Evolutionary conservation across 2,113 vertebrate genomes (phyloP), one percentile per base, ranked within the genome.

Genomic region (Jacana jacana): DNA sequence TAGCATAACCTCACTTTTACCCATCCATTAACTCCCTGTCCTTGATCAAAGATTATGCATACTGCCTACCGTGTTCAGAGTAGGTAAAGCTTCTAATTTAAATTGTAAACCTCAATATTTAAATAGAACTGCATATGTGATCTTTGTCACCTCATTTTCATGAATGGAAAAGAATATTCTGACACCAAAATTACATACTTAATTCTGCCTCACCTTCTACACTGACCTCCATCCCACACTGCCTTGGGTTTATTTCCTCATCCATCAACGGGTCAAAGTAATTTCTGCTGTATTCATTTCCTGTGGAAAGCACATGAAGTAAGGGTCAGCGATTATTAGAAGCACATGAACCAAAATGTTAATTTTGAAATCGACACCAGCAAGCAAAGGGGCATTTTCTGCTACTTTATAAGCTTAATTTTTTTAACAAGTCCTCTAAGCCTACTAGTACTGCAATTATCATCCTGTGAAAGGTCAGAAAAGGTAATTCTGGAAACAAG

Each of bases 301-400:
- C 99, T 99, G 99, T 99, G 98, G 98, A 99, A 99, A 99, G 98
- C 98, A 98, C 97, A 98, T 87, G 98, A 98, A 97, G 98, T 97
- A 98, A 98, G 98, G 99, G 99, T 99, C 98, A 99, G 98, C 97
- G 98, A 99, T 99, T 99, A 99, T 99, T 99, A 99, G 99, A 99
- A 99, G 99, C 98, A 99, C 98, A 98, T 99, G 99, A 99, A 99
- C 98, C 98, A 98, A 99, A 99, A 99, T 99, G 99, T 99, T 99
- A 99, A 99, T 99, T 99, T 98, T 99, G 98, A 99, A 99, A 99
- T 98, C 97, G 97, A 99, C 98, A 99, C 99, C 98, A 97, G 97
- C 93, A 98, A 96, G 95, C 96, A 97, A 97, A 98, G 98, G 97
- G 97, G 97, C 93, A 95, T 98, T 98, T 97, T 97, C 98, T 98